Evolutionary conservation across 2,797 vertebrate genomes (phyloP).

Genomic region (Pterois miles): DNA sequence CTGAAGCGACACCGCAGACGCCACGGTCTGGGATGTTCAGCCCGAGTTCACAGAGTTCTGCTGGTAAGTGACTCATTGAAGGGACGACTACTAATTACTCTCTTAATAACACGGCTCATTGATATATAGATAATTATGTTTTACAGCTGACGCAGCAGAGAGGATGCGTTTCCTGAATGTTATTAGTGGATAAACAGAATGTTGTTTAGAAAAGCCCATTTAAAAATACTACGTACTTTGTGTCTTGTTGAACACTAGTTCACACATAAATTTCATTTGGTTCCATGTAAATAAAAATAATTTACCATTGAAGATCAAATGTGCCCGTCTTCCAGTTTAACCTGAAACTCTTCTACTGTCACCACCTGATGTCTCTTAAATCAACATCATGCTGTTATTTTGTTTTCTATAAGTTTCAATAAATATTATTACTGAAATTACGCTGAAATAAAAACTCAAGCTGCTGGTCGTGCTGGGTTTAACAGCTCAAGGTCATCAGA

Average conservation of each 20-base stretch:
- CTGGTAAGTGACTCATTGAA: conserved; percentile 44
- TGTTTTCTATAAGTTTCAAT: background rate
- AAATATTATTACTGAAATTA: background rate
- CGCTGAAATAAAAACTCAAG: no score
- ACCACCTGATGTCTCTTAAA: background rate
- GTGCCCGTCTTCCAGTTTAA: background rate
- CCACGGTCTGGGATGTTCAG: conserved; percentile 1
- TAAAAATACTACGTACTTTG: background rate
- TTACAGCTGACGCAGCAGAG: background rate
- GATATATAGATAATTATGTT: background rate
- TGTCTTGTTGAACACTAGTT: background rate
- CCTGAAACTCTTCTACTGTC: background rate
- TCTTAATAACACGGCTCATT: background rate
- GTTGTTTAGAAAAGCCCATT: background rate
- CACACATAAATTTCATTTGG: background rate
- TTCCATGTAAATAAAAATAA: background rate
- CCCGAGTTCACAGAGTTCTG: background rate
- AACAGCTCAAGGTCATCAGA: no score
- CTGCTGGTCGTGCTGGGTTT: no score
- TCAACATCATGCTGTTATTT: background rate
- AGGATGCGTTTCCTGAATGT: background rate
- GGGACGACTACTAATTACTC: background rate
- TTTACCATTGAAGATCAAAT: background rate
- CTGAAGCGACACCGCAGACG: background rate
- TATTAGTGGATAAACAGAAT: background rate